Evolutionary conservation across 2,797 vertebrate species (phyloP).

Genomic region (Neosilurus mollespiculum): DNA sequence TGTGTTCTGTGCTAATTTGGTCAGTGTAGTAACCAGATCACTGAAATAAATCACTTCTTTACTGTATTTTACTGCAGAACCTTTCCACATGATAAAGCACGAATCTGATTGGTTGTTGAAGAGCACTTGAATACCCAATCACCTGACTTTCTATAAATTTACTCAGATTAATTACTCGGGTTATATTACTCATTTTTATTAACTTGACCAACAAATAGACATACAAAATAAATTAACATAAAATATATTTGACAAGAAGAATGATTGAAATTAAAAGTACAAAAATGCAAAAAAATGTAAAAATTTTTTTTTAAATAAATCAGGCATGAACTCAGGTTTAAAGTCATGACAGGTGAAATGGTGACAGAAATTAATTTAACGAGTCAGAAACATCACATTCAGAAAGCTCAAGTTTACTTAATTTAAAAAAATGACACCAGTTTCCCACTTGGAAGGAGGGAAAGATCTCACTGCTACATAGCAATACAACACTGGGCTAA

Average conservation of each 20-base stretch:
- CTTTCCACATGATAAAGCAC: background rate
- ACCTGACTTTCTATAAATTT: background rate
- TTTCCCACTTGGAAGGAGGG: slow-evolving; percentile 27
- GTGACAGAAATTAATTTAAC: slow-evolving; percentile 20
- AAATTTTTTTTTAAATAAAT: too few relatives aligned
- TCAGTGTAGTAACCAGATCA: background rate
- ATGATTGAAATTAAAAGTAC: slow-evolving; percentile 62
- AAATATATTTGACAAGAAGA: slow-evolving; percentile 48
- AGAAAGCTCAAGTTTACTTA: slow-evolving; percentile 18
- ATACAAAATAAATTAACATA: slow-evolving; percentile 60
- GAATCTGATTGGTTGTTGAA: background rate
- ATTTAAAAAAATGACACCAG: slow-evolving; percentile 10
- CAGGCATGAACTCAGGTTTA: slow-evolving; percentile 38
- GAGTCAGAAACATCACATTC: slow-evolving; percentile 30
- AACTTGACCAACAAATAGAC: slow-evolving; percentile 36
- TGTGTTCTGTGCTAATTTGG: too few relatives aligned
- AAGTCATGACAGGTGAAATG: slow-evolving; percentile 38
- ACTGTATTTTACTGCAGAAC: background rate
- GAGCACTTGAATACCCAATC: background rate
- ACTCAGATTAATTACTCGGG: background rate
- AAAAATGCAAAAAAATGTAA: slow-evolving; percentile 64
- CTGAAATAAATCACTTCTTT: background rate
- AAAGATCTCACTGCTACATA: slow-evolving; percentile 47
- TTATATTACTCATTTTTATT: slow-evolving; percentile 32
- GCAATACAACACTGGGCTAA: slow-evolving; percentile 44